These are phyloP conservation scores for Percopsis omiscomaycus DNA, from an alignment of 2,797 vertebrate species.

Conservation along the genomic window DNA sequence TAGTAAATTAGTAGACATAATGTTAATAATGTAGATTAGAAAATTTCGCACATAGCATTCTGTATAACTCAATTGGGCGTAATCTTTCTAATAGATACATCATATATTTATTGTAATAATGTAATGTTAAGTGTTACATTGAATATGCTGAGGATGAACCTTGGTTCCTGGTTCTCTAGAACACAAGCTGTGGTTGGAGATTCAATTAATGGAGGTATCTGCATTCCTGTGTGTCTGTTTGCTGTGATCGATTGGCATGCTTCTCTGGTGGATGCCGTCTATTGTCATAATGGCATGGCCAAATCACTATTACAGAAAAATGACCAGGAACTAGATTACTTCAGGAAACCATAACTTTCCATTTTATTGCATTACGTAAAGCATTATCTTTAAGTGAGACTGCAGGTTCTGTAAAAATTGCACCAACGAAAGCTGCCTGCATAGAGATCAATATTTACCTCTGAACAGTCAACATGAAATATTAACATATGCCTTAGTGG, in stretches of 20 bases:
- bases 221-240: constrained; percentile 38
- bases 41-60: background rate
- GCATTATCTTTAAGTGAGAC: constrained; percentile 5
- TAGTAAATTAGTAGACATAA: constrained; percentile 6
- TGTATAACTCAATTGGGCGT: too few species aligned
- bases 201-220: constrained; percentile 42
- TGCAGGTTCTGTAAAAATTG: background rate
- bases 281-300: constrained; percentile 61
- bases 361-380: constrained; percentile 31
- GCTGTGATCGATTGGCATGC: constrained; percentile 57
- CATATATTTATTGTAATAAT: too few species aligned
- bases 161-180: constrained; percentile 29
- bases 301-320: constrained; percentile 60
- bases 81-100: too few species aligned
- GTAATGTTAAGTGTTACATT: constrained; percentile 9
- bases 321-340: constrained; percentile 50
- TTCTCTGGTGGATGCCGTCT: constrained; percentile 53
- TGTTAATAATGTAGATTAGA: constrained; percentile 1
- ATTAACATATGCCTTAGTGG: constrained; percentile 9
- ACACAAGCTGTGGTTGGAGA: constrained; percentile 25
- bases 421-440: constrained; percentile 4
- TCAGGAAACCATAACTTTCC: constrained; percentile 54
- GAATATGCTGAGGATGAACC: constrained; percentile 2
- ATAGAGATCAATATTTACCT: constrained; percentile 25
- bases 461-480: constrained; percentile 27